A percentile compares a stretch with the other conserved stretches of the same genome.
Conservation (phyloP, 2,888 invertebrate genomes). For the Troides helena region DNA sequence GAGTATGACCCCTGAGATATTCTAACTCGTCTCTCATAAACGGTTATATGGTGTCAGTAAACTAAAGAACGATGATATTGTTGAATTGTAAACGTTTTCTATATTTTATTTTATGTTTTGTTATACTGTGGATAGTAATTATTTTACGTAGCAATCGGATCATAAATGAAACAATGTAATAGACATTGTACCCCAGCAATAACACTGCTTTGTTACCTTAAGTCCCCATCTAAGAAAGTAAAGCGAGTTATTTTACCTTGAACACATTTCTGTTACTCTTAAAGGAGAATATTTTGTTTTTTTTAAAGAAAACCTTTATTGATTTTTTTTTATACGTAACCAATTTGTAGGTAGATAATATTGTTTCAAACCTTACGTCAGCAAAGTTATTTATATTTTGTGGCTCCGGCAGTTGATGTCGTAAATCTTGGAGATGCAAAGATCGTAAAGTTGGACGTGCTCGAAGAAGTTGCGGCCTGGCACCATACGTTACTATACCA, state of each 20-base stretch:
- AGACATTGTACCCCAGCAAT: background rate
- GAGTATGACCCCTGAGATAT: no score
- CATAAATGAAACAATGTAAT: background rate
- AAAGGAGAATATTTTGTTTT: slow-evolving; percentile 75
- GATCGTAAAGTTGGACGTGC: slow-evolving; percentile 61
- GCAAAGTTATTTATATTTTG: slow-evolving; percentile 35
- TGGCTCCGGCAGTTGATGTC: slow-evolving; percentile 55
- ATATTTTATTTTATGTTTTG: no score
- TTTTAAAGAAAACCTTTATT: slow-evolving; percentile 63
- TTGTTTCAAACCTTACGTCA: slow-evolving; percentile 20
- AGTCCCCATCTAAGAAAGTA: background rate
- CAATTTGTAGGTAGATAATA: slow-evolving; percentile 21
- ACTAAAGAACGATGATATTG: no score
- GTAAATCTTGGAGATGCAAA: slow-evolving; percentile 66
- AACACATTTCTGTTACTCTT: slow-evolving; percentile 73
- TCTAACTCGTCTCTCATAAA: background rate
- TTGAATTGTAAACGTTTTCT: no score
- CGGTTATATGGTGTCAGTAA: background rate
- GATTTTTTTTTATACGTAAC: no score
- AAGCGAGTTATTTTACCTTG: slow-evolving; percentile 38
- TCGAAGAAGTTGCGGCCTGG: slow-evolving; percentile 9
- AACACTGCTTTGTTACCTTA: background rate
- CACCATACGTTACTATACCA: slow-evolving; percentile 10
- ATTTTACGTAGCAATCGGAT: no score
- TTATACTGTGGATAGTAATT: no score